Conservation (phyloP, 1,140 invertebrate species). For the Lasaia peninsularis region DNA sequence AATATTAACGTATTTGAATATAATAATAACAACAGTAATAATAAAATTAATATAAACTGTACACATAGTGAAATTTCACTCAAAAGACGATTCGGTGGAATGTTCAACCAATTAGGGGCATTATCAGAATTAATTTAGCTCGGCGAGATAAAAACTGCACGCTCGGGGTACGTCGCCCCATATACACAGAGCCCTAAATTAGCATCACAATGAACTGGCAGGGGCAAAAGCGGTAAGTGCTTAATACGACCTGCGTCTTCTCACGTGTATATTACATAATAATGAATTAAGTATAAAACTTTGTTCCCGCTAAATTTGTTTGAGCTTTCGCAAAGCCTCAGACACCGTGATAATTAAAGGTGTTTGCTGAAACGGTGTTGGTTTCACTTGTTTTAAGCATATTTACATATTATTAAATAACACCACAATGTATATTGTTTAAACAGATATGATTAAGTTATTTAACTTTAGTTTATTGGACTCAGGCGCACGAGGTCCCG, state of each 20-base stretch:
- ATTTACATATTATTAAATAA: neutral
- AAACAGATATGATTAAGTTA: constrained; percentile 5
- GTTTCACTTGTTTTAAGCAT: constrained; percentile 6
- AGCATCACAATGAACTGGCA: constrained; percentile 74
- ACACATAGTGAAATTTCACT: no score
- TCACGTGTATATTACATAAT: constrained; percentile 62
- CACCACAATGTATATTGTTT: neutral
- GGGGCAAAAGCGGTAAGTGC: constrained; percentile 56
- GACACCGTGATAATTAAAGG: constrained; percentile 29
- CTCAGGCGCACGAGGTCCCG: no score
- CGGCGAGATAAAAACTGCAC: constrained; percentile 68
- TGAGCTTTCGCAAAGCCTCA: constrained; percentile 37
- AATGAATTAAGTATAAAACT: constrained; percentile 65
- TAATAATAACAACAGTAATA: no score
- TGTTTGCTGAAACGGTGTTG: constrained; percentile 10
- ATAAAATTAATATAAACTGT: no score
- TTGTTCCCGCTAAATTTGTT: constrained; percentile 48
- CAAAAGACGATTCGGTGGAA: no score
- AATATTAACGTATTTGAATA: no score
- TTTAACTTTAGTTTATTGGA: no score
- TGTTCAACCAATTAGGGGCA: constrained; percentile 49
- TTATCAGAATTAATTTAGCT: constrained; percentile 74
- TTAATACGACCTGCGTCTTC: constrained; percentile 63
- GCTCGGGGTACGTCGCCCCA: constrained; percentile 48
- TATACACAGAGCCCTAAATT: constrained; percentile 73